Conservation (phyloP, 2,797 vertebrate species). For the Ammospiza maritima region DNA sequence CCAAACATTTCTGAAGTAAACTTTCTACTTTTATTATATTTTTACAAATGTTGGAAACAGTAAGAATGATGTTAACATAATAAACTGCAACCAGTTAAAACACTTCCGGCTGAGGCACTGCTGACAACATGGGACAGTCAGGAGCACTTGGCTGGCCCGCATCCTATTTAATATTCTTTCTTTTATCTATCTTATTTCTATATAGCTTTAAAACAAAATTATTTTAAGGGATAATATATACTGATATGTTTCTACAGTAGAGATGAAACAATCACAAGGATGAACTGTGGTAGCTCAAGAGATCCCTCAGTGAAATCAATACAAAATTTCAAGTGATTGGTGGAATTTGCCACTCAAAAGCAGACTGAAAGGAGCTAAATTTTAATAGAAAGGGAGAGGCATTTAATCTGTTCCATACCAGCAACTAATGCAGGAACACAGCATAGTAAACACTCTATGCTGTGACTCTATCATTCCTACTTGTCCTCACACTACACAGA, state of each 20-base stretch:
- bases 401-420: not conserved
- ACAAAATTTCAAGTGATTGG: not conserved
- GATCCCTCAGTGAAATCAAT: not conserved
- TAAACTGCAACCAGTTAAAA: not conserved
- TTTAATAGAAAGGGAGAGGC: not conserved
- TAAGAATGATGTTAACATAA: not conserved
- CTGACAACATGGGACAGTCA: not conserved
- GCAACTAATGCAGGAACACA: not conserved
- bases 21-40: not conserved
- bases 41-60: not conserved
- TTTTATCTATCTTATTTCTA: not conserved
- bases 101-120: not conserved
- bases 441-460: not conserved
- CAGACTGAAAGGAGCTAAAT: not conserved
- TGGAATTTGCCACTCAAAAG: not conserved
- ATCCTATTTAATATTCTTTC: not conserved
- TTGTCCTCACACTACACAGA: not conserved
- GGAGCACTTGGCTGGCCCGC: not conserved
- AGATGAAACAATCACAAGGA: not conserved
- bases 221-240: not conserved
- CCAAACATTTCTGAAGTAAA: not conserved
- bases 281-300: not conserved
- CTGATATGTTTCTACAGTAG: not conserved
- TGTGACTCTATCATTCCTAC: not conserved
- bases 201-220: not conserved